Evolutionary conservation across 2,113 vertebrate genomes (phyloP), one percentile per base, ranked within the genome.

Genomic region (Probosciger aterrimus): DNA sequence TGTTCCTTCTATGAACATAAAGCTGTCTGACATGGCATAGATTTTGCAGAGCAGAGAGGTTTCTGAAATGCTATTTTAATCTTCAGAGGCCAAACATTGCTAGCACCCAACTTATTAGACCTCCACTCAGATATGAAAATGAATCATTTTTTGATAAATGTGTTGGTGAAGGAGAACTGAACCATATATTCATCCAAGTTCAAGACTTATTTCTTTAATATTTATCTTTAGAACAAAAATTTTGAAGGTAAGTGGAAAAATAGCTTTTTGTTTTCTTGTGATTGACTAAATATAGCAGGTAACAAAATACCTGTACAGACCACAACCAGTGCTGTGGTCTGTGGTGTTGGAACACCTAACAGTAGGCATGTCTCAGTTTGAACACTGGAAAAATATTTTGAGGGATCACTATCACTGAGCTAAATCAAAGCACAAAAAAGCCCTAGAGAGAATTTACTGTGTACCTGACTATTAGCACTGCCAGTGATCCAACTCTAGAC

Each of bases 31-130:
- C 28, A 46, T 35, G 9, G 35, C 27, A 82, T 22, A 78, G 74
- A 73, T 79, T 93, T 87, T 93, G n/a, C 70, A 73, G 52, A 79
- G 16, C 15, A 79, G 30, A 85, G 20, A 73, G 14, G 7, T 90
- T 95, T 88, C 43, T 82, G 65, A 85, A 92, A 88, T 43, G 18
- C 16, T 24, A n/a, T 44, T 39, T 79, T 79, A 93, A 76, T 95
- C 16, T 77, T 93, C 11, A 9, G 75, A 70, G 59, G 49, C 18
- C 71, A 92, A 88, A 69, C 15, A 74, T 13, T 46, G 19, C 44
- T 85, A 82, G 27, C 44, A 76, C 13, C 24, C 47, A 92, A 41
- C 17, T 86, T 76, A 88, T 86, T 57, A 92, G 44, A 62, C 22
- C 82, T 62, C 17, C 35, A 71, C 9, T 67, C 37, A 43, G 63